Percentiles rank a stretch among this genome's conserved stretches.
Conservation (phyloP, 1,140 invertebrate genomes). For the Diuraphis noxia region DNA sequence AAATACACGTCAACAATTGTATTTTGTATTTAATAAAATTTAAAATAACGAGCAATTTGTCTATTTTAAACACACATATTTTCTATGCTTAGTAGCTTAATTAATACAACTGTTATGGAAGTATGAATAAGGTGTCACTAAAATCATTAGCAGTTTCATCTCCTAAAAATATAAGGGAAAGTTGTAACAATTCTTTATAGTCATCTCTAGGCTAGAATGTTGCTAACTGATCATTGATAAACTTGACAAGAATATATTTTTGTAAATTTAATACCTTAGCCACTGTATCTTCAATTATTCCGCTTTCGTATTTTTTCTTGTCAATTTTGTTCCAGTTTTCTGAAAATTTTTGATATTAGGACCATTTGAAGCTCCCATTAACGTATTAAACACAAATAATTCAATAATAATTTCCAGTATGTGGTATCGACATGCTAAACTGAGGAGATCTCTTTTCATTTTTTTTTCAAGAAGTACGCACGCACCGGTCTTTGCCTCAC, state of each 20-base stretch:
- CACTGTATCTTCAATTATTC: not conserved
- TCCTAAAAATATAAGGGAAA: no score
- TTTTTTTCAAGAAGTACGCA: constrained; percentile 52
- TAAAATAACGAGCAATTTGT: not conserved
- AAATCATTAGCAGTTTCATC: no score
- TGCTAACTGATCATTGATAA: not conserved
- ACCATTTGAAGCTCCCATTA: constrained; percentile 32
- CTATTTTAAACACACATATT: not conserved
- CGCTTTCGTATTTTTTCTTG: constrained; percentile 47
- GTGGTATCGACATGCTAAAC: constrained; percentile 54
- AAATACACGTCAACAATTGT: not conserved
- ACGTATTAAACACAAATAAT: constrained; percentile 35
- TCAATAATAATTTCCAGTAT: constrained; percentile 52
- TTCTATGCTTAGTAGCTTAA: not conserved
- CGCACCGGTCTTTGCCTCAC: no score
- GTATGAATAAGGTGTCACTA: no score
- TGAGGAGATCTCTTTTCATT: constrained; percentile 49
- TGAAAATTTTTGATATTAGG: constrained; percentile 54
- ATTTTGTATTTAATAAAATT: not conserved
- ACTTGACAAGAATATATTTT: not conserved
- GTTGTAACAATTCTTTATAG: no score
- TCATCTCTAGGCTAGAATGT: no score
- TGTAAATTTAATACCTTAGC: not conserved
- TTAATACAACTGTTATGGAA: not conserved
- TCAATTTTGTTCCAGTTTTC: constrained; percentile 45